Percentiles rank a stretch among this genome's conserved stretches.
Conservation (phyloP, 2,797 vertebrate genomes). For the Clamator glandarius region DNA sequence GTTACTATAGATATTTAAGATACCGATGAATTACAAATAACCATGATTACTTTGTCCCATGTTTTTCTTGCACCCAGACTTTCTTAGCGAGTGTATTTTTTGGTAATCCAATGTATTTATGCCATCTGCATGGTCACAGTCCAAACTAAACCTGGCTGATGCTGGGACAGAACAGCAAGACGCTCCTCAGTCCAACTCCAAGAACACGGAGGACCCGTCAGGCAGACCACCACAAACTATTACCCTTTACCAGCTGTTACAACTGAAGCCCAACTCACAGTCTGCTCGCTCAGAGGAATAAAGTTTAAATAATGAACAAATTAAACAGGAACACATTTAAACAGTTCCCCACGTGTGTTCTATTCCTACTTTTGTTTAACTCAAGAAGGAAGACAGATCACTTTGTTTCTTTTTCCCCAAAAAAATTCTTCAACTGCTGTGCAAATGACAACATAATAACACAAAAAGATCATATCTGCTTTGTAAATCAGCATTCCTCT, state of each 20-base stretch:
- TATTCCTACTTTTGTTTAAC: not conserved
- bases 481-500: not conserved
- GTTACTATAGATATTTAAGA: not conserved
- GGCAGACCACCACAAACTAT: rapidly evolving
- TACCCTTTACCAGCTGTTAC: not conserved
- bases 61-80: not conserved
- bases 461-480: not conserved
- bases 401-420: not conserved
- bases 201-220: not conserved
- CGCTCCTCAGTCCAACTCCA: not conserved
- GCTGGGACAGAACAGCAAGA: not conserved
- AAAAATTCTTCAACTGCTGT: not conserved
- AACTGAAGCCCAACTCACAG: not conserved
- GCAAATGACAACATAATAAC: not conserved
- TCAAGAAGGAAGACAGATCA: not conserved
- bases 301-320: not conserved
- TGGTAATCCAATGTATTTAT: not conserved
- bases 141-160: not conserved
- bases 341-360: not conserved
- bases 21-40: not conserved
- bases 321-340: not conserved
- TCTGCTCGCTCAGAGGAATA: not conserved
- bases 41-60: not conserved
- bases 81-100: not conserved
- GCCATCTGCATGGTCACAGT: not conserved